Percentiles rank a stretch among this genome's conserved stretches.
These are phyloP conservation scores for Geophilus truncorum DNA, from an alignment of 2,888 invertebrate species.

Conservation along the genomic window DNA sequence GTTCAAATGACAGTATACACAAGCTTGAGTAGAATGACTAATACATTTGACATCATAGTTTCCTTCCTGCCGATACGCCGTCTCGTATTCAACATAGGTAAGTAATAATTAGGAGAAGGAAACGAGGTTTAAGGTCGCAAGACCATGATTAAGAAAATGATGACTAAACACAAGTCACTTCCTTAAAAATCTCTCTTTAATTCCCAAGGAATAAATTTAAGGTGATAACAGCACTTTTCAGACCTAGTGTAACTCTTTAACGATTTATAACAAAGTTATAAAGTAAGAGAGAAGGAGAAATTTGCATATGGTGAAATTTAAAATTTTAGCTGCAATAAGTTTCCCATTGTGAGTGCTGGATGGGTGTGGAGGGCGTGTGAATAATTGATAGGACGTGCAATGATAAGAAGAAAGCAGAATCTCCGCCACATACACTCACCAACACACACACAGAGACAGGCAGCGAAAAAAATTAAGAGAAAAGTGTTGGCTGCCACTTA, in stretches of 20 bases:
- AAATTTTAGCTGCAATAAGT: background rate
- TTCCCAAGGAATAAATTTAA: too few species aligned
- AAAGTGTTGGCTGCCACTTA: conserved; percentile 19
- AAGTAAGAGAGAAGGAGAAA: background rate
- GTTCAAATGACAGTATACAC: too few species aligned
- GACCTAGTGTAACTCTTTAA: background rate
- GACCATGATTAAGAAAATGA: too few species aligned
- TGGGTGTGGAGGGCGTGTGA: background rate
- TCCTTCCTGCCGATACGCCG: too few species aligned
- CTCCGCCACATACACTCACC: too few species aligned
- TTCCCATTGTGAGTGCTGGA: background rate
- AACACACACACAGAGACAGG: background rate
- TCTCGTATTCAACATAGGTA: too few species aligned
- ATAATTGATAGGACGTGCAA: background rate
- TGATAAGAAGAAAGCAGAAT: background rate
- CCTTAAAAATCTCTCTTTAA: too few species aligned
- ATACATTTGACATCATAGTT: too few species aligned
- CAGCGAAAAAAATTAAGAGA: background rate
- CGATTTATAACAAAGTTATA: background rate
- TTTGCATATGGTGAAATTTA: background rate
- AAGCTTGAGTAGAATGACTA: too few species aligned
- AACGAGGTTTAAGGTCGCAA: too few species aligned
- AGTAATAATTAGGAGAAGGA: too few species aligned
- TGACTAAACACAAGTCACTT: too few species aligned
- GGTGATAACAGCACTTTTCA: background rate